Conservation (phyloP, 1,140 invertebrate genomes). For the Ruditapes philippinarum region DNA sequence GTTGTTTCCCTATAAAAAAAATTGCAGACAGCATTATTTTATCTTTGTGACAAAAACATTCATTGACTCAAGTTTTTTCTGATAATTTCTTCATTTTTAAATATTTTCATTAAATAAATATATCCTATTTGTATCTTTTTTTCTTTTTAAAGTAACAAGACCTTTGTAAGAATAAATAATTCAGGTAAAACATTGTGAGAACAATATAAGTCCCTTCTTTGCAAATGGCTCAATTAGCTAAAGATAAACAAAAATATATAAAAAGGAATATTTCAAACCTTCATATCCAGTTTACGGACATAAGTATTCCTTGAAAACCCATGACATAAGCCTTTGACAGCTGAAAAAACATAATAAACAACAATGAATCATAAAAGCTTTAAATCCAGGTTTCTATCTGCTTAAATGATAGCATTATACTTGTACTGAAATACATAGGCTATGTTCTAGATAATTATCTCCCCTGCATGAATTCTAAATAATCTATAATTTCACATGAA, state of each 20-base stretch:
- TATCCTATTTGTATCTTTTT: neutral
- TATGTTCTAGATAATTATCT: slow-evolving; percentile 48
- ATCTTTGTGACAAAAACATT: too few relatives aligned
- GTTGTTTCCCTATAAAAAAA: slow-evolving; percentile 86
- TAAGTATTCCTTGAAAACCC: slow-evolving; percentile 81
- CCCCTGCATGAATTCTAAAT: too few relatives aligned
- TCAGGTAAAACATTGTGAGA: too few relatives aligned
- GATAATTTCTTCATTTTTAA: too few relatives aligned
- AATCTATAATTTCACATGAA: too few relatives aligned
- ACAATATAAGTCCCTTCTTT: too few relatives aligned
- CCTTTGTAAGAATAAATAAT: neutral
- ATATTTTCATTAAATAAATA: neutral
- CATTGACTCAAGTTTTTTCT: too few relatives aligned
- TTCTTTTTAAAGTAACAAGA: neutral
- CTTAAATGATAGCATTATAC: neutral
- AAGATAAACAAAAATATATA: too few relatives aligned
- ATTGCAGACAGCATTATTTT: too few relatives aligned
- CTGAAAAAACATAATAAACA: slow-evolving; percentile 75
- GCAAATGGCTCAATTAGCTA: too few relatives aligned
- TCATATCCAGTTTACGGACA: slow-evolving; percentile 83
- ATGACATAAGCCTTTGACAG: slow-evolving; percentile 80
- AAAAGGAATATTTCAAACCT: slow-evolving; percentile 77
- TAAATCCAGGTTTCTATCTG: neutral
- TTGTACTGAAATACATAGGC: neutral
- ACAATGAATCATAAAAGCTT: neutral